Conservation (phyloP, 2,888 invertebrate species). For the Mechanitis messenoides region DNA sequence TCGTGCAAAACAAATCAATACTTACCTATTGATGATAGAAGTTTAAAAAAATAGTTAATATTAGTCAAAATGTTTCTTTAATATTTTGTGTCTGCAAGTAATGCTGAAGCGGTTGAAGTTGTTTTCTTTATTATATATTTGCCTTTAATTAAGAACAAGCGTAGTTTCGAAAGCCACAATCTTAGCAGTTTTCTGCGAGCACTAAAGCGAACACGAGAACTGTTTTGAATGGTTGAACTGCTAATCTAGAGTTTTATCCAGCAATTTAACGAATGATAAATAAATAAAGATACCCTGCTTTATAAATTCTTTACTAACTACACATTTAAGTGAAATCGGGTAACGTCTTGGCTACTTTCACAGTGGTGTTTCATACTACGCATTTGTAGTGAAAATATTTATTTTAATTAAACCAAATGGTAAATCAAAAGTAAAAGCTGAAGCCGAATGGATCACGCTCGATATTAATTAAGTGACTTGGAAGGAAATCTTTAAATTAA, state of each 20-base stretch:
- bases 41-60: too few species aligned
- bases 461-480: not conserved
- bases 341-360: too few species aligned
- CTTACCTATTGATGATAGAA: conserved; percentile 3
- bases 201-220: conserved; percentile 15
- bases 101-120: conserved; percentile 7
- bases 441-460: not conserved
- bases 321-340: too few species aligned
- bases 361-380: too few species aligned
- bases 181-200: conserved; percentile 15
- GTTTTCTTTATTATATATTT: conserved; percentile 4
- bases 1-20: conserved; percentile 4
- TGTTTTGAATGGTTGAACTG: conserved; percentile 22
- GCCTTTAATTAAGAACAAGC: conserved; percentile 14
- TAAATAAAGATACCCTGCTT: conserved; percentile 9
- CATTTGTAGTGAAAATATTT: too few species aligned
- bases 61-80: not conserved
- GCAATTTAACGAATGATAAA: conserved; percentile 16
- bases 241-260: conserved; percentile 14
- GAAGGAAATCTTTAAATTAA: not conserved
- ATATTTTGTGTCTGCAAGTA: not conserved
- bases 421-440: too few species aligned
- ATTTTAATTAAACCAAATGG: too few species aligned
- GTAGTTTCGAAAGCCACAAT: conserved; percentile 15
- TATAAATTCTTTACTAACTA: too few species aligned